A percentile compares a stretch with the other conserved stretches of the same genome.
phyloP scores from a whole-genome alignment of 2,113 vertebrate genomes.

The Spheniscus mendiculus region DNA sequence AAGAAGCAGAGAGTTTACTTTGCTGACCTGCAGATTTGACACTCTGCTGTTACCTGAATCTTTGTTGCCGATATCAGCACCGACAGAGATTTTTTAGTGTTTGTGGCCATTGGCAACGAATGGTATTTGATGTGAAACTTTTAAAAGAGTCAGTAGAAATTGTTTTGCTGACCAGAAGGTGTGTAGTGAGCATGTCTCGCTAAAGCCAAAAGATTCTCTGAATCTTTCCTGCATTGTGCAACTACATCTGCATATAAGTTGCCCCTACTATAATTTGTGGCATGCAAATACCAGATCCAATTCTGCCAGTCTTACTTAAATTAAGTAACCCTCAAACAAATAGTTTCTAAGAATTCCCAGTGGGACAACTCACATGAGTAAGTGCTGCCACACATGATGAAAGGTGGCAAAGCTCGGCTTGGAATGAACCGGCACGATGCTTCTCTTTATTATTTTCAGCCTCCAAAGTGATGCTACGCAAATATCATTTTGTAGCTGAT shows the following conservation, averaged over 20 bases:
- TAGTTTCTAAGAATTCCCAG: conserved; percentile 6
- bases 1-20: background rate
- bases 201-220: background rate
- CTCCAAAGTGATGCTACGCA: background rate
- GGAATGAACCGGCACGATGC: background rate
- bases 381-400: background rate
- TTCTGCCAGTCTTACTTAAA: conserved; percentile 39
- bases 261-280: conserved; percentile 15
- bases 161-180: conserved; percentile 3
- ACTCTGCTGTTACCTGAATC: background rate
- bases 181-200: background rate
- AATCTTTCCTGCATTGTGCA: background rate
- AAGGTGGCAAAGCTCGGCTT: background rate
- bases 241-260: conserved; percentile 37
- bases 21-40: background rate
- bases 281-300: conserved; percentile 14
- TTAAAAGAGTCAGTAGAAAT: background rate
- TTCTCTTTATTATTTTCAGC: background rate
- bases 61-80: background rate
- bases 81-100: conserved; percentile 10
- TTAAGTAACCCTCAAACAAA: conserved; percentile 39
- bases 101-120: background rate
- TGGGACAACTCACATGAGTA: background rate
- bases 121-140: conserved; percentile 1
- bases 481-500: background rate